A percentile compares a stretch with the other conserved stretches of the same genome.
Conservation (phyloP, 1,140 invertebrate species). For the Archegozetes longisetosus region DNA sequence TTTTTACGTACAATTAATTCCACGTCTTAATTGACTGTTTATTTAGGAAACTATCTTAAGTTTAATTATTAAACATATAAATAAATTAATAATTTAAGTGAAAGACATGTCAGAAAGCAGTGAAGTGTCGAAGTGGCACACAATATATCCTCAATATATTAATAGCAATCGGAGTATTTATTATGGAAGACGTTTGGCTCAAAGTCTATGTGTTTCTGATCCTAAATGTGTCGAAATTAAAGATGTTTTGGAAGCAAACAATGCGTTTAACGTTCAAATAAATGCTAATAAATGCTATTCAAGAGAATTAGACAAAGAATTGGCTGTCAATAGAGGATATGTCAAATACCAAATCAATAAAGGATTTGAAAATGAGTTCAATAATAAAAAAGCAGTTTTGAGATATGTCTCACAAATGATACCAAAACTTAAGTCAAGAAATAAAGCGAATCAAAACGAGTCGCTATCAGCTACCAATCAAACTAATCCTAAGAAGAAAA, state of each 20-base stretch:
- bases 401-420: conserved; percentile 63
- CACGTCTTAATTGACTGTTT: too few species aligned
- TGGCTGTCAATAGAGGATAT: conserved; percentile 55
- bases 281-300: conserved; percentile 81
- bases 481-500: conserved; percentile 6
- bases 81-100: too few species aligned
- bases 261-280: conserved; percentile 60
- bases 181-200: conserved; percentile 65
- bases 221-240: conserved; percentile 82
- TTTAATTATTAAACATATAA: too few species aligned
- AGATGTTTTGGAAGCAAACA: conserved; percentile 62
- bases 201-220: conserved; percentile 78
- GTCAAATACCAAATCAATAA: too few species aligned
- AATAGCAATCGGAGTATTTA: conserved; percentile 81
- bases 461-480: background rate
- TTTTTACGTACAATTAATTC: too few species aligned
- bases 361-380: conserved; percentile 12
- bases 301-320: conserved; percentile 75
- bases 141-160: conserved; percentile 88
- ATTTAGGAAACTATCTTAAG: too few species aligned
- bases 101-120: too few species aligned
- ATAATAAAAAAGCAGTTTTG: conserved; percentile 36
- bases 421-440: conserved; percentile 73
- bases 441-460: conserved; percentile 27
- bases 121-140: conserved; percentile 81